Percentiles rank a stretch among this genome's conserved stretches.
These are phyloP conservation scores for Carabus problematicus DNA, from an alignment of 2,888 invertebrate genomes.

Conservation along the genomic window DNA sequence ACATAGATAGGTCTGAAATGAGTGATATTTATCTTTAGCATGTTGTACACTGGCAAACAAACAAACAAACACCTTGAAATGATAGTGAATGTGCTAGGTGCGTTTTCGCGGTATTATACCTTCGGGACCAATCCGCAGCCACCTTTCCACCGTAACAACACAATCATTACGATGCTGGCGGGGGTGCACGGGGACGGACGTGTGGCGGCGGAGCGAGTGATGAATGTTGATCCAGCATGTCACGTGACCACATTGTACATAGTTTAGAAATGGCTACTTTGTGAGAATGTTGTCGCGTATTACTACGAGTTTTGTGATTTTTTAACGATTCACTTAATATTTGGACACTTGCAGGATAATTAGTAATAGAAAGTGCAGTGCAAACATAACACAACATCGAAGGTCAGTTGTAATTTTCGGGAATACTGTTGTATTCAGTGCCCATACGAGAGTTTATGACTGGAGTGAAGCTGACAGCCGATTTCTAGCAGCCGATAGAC, in stretches of 20 bases:
- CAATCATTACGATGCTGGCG: slow-evolving; percentile 20
- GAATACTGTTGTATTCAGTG: slow-evolving; percentile 12
- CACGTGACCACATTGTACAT: slow-evolving; percentile 47
- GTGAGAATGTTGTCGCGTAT: slow-evolving; percentile 45
- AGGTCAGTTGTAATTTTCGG: slow-evolving; percentile 24
- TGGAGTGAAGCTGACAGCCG: too few species aligned
- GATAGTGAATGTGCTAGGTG: too few species aligned
- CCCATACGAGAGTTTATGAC: slow-evolving; percentile 26
- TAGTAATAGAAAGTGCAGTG: slow-evolving; percentile 30
- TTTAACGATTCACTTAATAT: slow-evolving; percentile 29
- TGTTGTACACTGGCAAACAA: not conserved
- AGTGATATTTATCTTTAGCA: not conserved
- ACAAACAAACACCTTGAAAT: not conserved
- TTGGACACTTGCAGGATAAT: slow-evolving; percentile 25
- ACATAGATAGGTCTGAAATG: slow-evolving; percentile 13
- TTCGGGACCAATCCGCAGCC: slow-evolving; percentile 23
- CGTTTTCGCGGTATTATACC: too few species aligned
- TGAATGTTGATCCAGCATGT: slow-evolving; percentile 38
- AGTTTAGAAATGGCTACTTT: slow-evolving; percentile 50
- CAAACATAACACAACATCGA: slow-evolving; percentile 18
- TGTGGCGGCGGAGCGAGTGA: slow-evolving; percentile 22
- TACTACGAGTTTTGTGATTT: slow-evolving; percentile 35
- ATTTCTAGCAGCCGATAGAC: too few species aligned
- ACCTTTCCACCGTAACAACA: slow-evolving; percentile 5
- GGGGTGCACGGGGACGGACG: slow-evolving; percentile 15